Evolutionary conservation across 2,113 vertebrate genomes (phyloP), one percentile per base, ranked within the genome.

Genomic region (Orcinus orca): DNA sequence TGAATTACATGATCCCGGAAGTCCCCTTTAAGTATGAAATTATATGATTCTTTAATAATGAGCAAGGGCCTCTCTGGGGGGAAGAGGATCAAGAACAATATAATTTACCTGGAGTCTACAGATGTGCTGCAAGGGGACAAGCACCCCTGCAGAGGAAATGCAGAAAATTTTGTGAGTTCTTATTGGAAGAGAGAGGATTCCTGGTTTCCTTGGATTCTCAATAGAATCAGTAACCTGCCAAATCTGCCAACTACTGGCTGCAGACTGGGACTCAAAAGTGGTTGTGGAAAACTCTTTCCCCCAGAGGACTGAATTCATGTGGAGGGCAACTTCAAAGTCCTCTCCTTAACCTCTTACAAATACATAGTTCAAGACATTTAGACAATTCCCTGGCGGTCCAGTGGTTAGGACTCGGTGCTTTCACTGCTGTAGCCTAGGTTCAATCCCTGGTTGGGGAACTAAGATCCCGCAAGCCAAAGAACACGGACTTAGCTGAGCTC

Each of bases 11-110:
- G 53, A 58, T 60, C 68, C 81, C 33, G 36, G 73, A 67, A 65
- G 60, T 36, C 36, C 29, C 41, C 41, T 67, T 96, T 83, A 88
- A 88, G 77, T 77, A 84, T n/a, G 15, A 96, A 93, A 86, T n/a
- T 11, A 55, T 36, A 41, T 65, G 62, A 76, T 38, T 62, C 38
- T 92, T 76, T 91, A 70, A 76, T 58, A 91, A 58, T 79, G 82
- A 88, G 20, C 20, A 74, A 68, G 3, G 12, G 3, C 4, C 47
- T 86, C 41, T 70, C 67, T 31, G 1, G 33, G 23, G 62, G 33
- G 53, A 93, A 71, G 31, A 77, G 17, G 62, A 23, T 31, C 5
- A 8, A 41, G 62, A 53, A 21, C 13, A 65, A 26, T 70, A 25
- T 63, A 76, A 67, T 44, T 76, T 77, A n/a, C 47, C n/a, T 83